Conservation (phyloP, 2,797 vertebrate species). For the Linurgus olivaceus region DNA sequence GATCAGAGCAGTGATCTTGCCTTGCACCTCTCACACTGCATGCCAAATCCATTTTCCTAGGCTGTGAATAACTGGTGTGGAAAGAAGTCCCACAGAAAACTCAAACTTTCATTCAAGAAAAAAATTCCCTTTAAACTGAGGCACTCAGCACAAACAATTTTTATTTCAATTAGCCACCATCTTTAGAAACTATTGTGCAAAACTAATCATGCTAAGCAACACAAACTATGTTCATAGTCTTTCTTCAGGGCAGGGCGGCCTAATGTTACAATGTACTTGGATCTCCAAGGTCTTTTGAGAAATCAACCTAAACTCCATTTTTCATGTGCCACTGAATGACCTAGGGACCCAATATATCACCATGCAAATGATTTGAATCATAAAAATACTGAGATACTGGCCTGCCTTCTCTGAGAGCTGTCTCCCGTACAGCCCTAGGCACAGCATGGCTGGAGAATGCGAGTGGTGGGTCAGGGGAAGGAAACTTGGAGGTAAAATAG, state of each 20-base stretch:
- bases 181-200: background rate
- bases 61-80: background rate
- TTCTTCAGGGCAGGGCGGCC: background rate
- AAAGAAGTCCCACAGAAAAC: background rate
- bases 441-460: background rate
- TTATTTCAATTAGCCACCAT: background rate
- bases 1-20: background rate
- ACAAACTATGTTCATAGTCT: background rate
- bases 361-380: background rate
- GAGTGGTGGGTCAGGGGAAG: rapidly evolving
- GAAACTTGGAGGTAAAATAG: background rate
- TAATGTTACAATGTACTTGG: background rate
- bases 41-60: background rate
- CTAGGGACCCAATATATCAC: background rate
- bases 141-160: background rate
- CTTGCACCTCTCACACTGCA: background rate
- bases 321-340: background rate
- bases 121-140: background rate
- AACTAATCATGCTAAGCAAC: background rate
- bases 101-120: background rate
- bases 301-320: background rate
- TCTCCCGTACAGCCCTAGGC: background rate
- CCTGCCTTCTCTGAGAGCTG: background rate
- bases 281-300: background rate
- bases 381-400: background rate